Conservation (phyloP, 2,113 vertebrate species). For the Gallinago undulata region DNA sequence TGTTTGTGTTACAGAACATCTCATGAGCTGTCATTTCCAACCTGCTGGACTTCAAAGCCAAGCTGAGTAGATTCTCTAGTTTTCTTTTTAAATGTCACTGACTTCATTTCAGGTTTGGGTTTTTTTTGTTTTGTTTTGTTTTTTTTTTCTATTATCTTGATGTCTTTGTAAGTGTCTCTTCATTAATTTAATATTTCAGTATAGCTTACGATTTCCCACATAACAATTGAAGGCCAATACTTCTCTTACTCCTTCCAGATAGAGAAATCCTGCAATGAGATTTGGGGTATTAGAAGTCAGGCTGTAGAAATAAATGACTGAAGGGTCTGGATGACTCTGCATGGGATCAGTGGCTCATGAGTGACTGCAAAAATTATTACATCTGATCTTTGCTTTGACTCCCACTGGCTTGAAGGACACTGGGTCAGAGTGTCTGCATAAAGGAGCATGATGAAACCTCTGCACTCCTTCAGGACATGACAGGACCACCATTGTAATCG, state of each 20-base stretch:
- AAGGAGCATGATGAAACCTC: not conserved
- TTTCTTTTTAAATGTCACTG: constrained; percentile 71
- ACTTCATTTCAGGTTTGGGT: constrained; percentile 48
- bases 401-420: not conserved
- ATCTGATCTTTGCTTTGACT: not conserved
- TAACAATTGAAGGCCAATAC: not conserved
- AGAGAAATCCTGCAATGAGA: not conserved
- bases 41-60: constrained; percentile 58
- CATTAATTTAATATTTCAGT: not conserved
- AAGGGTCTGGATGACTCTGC: not conserved
- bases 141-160: constrained; percentile 17
- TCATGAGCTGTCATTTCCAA: constrained; percentile 40
- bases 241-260: not conserved
- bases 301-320: not conserved
- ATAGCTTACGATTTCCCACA: not conserved
- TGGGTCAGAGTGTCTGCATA: not conserved
- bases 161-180: constrained; percentile 13
- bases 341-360: not conserved
- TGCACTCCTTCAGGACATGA: not conserved
- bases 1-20: constrained; percentile 69
- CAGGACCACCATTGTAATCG: not conserved
- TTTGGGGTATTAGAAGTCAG: not conserved
- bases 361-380: not conserved
- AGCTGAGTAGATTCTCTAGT: constrained; percentile 38
- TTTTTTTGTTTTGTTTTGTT: not conserved